These are phyloP conservation scores for Sinosuthora webbiana DNA, from an alignment of 2,113 vertebrate species.

Conservation along the genomic window DNA sequence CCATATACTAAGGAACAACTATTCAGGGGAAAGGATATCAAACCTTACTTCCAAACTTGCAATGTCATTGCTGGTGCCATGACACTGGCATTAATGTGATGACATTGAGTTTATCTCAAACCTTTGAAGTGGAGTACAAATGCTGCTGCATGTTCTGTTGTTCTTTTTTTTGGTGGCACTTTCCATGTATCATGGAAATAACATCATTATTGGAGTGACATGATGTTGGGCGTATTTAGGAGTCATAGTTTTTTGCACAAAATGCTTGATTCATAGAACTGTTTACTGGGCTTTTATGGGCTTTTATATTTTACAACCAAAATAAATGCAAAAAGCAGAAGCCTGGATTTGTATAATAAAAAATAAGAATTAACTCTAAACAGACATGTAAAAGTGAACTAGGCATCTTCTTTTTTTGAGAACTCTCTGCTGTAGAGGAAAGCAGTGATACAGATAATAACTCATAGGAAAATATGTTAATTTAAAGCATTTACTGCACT, in stretches of 20 bases:
- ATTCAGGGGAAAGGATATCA: not conserved
- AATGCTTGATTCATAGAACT: not conserved
- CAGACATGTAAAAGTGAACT: not conserved
- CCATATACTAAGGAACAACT: not conserved
- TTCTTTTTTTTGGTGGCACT: not conserved
- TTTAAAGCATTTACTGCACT: slow-evolving; percentile 63
- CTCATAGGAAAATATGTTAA: slow-evolving; percentile 32
- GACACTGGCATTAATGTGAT: no score
- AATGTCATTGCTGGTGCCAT: not conserved
- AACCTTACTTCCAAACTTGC: not conserved
- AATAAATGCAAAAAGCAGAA: not conserved
- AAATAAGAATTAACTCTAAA: not conserved
- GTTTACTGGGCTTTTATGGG: not conserved
- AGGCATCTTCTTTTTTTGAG: not conserved
- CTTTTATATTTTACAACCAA: not conserved
- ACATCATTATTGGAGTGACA: not conserved
- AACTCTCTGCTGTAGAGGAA: not conserved
- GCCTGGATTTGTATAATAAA: not conserved
- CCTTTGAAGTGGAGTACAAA: not conserved
- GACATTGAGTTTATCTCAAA: not conserved
- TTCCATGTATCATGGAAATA: no score
- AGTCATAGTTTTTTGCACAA: not conserved
- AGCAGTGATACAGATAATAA: slow-evolving; percentile 54
- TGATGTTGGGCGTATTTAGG: not conserved
- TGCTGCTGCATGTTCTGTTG: not conserved